Percentiles rank a stretch among this genome's conserved stretches.
These are phyloP conservation scores for Amphipyra berbera DNA, from an alignment of 2,888 invertebrate genomes.

Conservation along the genomic window DNA sequence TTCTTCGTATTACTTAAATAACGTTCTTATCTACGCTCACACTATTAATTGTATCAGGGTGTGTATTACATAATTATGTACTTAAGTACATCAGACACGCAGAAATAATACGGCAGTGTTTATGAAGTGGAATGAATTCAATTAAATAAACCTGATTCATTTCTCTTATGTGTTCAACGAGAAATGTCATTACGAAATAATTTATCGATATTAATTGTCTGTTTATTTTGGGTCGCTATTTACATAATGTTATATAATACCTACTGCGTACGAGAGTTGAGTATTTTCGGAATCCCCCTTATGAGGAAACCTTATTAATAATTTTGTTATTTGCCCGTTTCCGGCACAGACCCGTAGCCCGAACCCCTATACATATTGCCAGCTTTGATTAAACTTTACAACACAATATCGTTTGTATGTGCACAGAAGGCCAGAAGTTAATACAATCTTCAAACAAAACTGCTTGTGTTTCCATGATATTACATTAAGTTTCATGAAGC, in stretches of 20 bases:
- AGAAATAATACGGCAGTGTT: background rate
- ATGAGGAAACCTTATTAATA: constrained; percentile 14
- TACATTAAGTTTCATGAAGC: too few relatives aligned
- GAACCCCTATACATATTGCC: background rate
- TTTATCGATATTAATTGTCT: background rate
- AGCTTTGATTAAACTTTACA: constrained; percentile 4
- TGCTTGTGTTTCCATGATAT: too few relatives aligned
- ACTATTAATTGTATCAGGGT: background rate
- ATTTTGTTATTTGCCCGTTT: constrained; percentile 5
- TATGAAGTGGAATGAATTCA: background rate
- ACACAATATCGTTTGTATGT: background rate
- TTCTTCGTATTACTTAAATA: constrained; percentile 21
- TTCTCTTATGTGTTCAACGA: background rate
- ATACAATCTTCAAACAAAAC: too few relatives aligned
- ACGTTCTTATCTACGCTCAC: constrained; percentile 1
- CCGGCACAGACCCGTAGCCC: background rate
- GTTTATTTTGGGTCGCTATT: background rate
- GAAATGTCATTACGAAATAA: background rate
- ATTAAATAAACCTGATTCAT: constrained; percentile 3
- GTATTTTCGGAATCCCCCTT: constrained; percentile 17
- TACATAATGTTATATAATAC: background rate
- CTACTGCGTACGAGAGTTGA: background rate
- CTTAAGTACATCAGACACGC: too few relatives aligned
- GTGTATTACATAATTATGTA: too few relatives aligned
- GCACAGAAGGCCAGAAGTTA: too few relatives aligned